phyloP scores from a whole-genome alignment of 2,797 vertebrate species.

The Hylomyscus alleni region DNA sequence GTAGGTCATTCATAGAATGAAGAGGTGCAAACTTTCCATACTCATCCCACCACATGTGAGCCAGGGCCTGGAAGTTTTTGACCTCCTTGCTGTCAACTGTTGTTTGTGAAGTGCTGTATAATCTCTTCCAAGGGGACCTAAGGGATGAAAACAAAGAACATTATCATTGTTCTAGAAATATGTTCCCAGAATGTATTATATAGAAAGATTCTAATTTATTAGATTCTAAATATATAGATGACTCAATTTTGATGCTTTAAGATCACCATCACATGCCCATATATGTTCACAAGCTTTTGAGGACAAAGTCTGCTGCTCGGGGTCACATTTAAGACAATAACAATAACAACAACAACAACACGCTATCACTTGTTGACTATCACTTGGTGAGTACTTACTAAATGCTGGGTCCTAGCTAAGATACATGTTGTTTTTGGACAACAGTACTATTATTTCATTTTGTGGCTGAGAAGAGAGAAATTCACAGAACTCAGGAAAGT shows the following conservation, averaged over 20 bases:
- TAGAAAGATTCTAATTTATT: constrained; percentile 24
- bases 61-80: constrained; percentile 93
- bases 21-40: constrained; percentile 94
- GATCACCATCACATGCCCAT: neutral
- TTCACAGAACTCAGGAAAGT: neutral
- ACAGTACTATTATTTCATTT: neutral
- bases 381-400: neutral
- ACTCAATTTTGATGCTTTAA: constrained; percentile 41
- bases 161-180: neutral
- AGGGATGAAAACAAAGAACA: constrained; percentile 55
- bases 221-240: neutral
- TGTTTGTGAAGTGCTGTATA: constrained; percentile 85
- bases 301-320: constrained; percentile 40
- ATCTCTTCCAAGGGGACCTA: constrained; percentile 78
- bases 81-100: constrained; percentile 95
- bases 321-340: constrained; percentile 1
- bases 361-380: neutral
- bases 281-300: constrained; percentile 30
- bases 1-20: constrained; percentile 97
- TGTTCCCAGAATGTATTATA: neutral
- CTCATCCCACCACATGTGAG: constrained; percentile 97
- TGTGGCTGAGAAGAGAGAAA: neutral
- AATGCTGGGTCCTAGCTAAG: neutral
- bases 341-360: neutral
- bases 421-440: neutral